These are phyloP conservation scores for Clostera curtula DNA, from an alignment of 2,888 invertebrate species.

Conservation along the genomic window DNA sequence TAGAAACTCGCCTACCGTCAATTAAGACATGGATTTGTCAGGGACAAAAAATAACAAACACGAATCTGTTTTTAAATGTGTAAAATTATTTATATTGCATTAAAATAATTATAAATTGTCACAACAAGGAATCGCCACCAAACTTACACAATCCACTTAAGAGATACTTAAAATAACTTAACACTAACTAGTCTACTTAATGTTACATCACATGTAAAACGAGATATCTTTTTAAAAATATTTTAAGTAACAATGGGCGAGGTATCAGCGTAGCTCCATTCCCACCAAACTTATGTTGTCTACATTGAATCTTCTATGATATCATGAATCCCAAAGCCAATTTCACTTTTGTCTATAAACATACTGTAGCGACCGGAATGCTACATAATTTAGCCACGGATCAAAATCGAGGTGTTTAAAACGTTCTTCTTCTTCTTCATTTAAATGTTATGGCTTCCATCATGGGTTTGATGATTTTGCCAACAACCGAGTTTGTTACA, in stretches of 20 bases:
- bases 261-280: slow-evolving; percentile 41
- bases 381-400: too few relatives aligned
- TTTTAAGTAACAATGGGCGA: slow-evolving; percentile 62
- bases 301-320: slow-evolving; percentile 22
- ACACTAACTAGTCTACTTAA: slow-evolving; percentile 58
- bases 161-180: slow-evolving; percentile 44
- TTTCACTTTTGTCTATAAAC: too few relatives aligned
- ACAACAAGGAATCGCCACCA: slow-evolving; percentile 68
- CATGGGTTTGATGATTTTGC: too few relatives aligned
- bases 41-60: slow-evolving; percentile 8
- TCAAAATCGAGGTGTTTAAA: too few relatives aligned
- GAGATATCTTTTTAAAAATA: slow-evolving; percentile 59
- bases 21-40: not conserved
- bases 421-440: too few relatives aligned
- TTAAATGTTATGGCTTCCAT: too few relatives aligned
- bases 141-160: slow-evolving; percentile 50
- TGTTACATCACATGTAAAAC: slow-evolving; percentile 72
- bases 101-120: slow-evolving; percentile 61
- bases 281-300: slow-evolving; percentile 25
- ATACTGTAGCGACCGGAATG: too few relatives aligned
- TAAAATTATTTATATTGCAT: slow-evolving; percentile 69
- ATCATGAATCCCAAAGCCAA: too few relatives aligned
- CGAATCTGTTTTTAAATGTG: slow-evolving; percentile 37
- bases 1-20: too few relatives aligned
- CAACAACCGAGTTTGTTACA: too few relatives aligned